Evolutionary conservation across 1,140 invertebrate species (phyloP).

Genomic region (Neocloeon triangulifer): DNA sequence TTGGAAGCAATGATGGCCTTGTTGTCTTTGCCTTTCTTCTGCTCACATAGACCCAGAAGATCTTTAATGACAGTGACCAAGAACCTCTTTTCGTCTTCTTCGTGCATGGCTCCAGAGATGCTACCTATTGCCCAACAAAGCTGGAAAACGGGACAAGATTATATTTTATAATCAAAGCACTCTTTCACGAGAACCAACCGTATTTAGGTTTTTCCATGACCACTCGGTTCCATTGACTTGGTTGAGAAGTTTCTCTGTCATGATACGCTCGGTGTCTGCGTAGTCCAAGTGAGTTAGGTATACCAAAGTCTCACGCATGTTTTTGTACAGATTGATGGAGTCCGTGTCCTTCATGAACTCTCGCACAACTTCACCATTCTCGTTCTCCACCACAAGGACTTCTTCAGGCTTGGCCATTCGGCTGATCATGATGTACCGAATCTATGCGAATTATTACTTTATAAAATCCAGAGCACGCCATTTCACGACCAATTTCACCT

Average conservation of each 20-base stretch:
- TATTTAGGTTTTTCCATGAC: constrained; percentile 99
- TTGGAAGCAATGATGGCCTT: constrained; percentile 99
- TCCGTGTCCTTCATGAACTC: constrained; percentile 99
- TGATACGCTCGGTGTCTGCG: constrained; percentile 90
- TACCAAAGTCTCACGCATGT: constrained; percentile 97
- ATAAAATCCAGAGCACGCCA: neutral
- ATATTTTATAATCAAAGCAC: neutral
- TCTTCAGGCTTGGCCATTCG: constrained; percentile 99
- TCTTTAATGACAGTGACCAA: constrained; percentile 99
- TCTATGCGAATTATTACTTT: constrained; percentile 16
- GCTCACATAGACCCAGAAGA: constrained; percentile 91
- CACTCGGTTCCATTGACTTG: constrained; percentile 98
- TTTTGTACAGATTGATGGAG: constrained; percentile 98
- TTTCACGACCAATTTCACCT: constrained; percentile 23
- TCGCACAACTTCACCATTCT: constrained; percentile 97
- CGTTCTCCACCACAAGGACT: constrained; percentile 99
- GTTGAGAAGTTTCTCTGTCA: constrained; percentile 97
- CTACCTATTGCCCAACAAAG: constrained; percentile 99
- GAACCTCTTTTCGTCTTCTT: constrained; percentile 98
- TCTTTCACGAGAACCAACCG: constrained; percentile 24
- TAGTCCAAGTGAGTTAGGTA: constrained; percentile 98
- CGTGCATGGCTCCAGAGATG: constrained; percentile 96
- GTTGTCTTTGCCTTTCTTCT: constrained; percentile 99
- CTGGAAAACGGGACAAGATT: constrained; percentile 15
- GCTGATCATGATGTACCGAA: constrained; percentile 97